phyloP scores from a whole-genome alignment of 2,888 invertebrate genomes.

The Aricia artaxerxes region DNA sequence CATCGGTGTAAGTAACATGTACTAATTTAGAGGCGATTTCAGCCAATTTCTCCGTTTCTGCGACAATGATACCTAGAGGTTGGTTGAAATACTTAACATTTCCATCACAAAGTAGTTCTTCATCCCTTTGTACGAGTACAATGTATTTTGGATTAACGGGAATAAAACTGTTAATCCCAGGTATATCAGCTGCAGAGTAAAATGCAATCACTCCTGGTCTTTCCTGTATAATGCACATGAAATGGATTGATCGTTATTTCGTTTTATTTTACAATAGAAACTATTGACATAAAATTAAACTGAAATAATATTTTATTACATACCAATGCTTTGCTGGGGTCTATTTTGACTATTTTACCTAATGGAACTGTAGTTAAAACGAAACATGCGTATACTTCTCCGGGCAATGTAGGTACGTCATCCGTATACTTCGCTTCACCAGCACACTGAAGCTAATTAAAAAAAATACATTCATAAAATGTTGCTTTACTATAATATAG shows the following conservation, averaged over 20 bases:
- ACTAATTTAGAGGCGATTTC: constrained; percentile 79
- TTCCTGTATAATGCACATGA: constrained; percentile 61
- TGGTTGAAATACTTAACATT: constrained; percentile 55
- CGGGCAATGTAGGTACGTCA: constrained; percentile 78
- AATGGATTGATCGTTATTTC: background rate
- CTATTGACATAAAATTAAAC: background rate
- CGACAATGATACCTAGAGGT: constrained; percentile 76
- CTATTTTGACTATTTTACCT: constrained; percentile 80
- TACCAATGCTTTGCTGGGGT: constrained; percentile 83
- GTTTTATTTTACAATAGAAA: background rate
- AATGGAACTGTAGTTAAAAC: constrained; percentile 74
- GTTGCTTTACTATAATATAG: background rate
- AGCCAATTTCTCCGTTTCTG: constrained; percentile 75
- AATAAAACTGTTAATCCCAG: constrained; percentile 82
- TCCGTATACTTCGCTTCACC: constrained; percentile 85
- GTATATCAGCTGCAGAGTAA: constrained; percentile 82
- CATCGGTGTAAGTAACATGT: constrained; percentile 71
- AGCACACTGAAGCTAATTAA: constrained; percentile 75
- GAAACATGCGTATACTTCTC: constrained; percentile 84
- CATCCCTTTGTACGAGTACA: constrained; percentile 47
- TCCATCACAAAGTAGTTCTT: constrained; percentile 65
- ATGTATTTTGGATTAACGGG: constrained; percentile 43
- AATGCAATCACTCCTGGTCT: constrained; percentile 82
- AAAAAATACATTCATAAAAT: background rate
- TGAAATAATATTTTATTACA: constrained; percentile 37